Conservation (phyloP, 2,113 vertebrate species). For the Melanotaenia duboulayi region DNA sequence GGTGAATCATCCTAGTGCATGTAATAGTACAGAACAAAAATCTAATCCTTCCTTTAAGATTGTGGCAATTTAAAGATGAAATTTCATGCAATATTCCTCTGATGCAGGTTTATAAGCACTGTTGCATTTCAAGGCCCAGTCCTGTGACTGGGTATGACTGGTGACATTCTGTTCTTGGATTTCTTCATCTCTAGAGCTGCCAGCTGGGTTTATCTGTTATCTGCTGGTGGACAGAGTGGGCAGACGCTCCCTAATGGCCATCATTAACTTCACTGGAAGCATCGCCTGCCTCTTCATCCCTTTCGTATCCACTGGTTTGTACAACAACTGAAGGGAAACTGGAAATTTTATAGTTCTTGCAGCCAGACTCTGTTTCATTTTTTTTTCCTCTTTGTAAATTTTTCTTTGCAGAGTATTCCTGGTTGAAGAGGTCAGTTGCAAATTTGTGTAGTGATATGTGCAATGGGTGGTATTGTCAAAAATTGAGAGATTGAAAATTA, state of each 20-base stretch:
- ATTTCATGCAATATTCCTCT: not conserved
- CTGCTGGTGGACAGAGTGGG: constrained; percentile 86
- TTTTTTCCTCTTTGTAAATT: not conserved
- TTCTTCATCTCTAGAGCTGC: constrained; percentile 90
- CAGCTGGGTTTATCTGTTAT: constrained; percentile 84
- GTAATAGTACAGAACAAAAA: not conserved
- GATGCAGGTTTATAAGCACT: constrained; percentile 31
- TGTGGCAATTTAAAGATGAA: not conserved
- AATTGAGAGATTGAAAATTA: too few relatives aligned
- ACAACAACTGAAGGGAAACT: not conserved
- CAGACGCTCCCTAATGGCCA: constrained; percentile 79
- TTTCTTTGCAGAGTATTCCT: constrained; percentile 3
- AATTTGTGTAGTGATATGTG: too few relatives aligned
- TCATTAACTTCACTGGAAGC: constrained; percentile 22
- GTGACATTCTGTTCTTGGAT: constrained; percentile 85
- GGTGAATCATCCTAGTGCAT: constrained; percentile 8
- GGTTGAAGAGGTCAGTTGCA: constrained; percentile 17
- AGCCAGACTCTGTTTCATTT: not conserved
- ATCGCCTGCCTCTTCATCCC: constrained; percentile 19
- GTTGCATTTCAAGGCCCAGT: constrained; percentile 43
- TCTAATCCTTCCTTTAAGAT: not conserved
- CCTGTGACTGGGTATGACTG: constrained; percentile 73
- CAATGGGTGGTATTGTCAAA: too few relatives aligned
- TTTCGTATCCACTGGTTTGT: constrained; percentile 6
- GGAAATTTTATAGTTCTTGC: not conserved